Conservation (phyloP, 2,797 vertebrate genomes). For the Novumbra hubbsi region DNA sequence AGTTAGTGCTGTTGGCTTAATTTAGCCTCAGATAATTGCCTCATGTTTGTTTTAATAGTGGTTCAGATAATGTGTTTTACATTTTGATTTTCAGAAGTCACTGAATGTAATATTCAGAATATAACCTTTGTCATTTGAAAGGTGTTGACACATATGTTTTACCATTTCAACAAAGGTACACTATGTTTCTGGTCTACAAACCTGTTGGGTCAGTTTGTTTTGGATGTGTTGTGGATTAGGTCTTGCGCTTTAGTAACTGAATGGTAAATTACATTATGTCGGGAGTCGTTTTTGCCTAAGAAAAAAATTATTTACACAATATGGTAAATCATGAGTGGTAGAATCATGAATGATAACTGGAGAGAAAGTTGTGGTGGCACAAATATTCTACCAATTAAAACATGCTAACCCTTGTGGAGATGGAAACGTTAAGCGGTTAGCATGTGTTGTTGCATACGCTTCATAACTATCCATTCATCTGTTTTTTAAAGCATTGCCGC, state of each 20-base stretch:
- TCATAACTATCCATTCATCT: neutral
- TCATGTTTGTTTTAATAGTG: neutral
- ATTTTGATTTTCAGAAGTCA: too few relatives aligned
- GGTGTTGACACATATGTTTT: too few relatives aligned
- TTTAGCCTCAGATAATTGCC: neutral
- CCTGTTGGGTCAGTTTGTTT: too few relatives aligned
- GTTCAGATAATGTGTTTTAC: neutral
- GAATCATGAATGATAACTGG: neutral
- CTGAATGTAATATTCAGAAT: too few relatives aligned
- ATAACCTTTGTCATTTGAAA: too few relatives aligned
- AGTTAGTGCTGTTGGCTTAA: neutral
- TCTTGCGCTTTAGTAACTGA: too few relatives aligned
- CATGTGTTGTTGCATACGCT: neutral
- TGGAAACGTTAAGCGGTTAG: neutral
- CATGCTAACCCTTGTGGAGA: neutral
- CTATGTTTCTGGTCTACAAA: too few relatives aligned
- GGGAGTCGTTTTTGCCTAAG: too few relatives aligned
- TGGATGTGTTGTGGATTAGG: too few relatives aligned
- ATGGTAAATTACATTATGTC: too few relatives aligned
- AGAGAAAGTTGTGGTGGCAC: neutral
- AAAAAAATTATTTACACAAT: neutral
- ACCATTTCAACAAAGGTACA: too few relatives aligned
- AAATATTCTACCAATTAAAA: neutral
- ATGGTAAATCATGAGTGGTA: neutral
- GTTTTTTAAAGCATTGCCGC: neutral